phyloP scores from a whole-genome alignment of 2,113 vertebrate species.

The Anthoscopus minutus region DNA sequence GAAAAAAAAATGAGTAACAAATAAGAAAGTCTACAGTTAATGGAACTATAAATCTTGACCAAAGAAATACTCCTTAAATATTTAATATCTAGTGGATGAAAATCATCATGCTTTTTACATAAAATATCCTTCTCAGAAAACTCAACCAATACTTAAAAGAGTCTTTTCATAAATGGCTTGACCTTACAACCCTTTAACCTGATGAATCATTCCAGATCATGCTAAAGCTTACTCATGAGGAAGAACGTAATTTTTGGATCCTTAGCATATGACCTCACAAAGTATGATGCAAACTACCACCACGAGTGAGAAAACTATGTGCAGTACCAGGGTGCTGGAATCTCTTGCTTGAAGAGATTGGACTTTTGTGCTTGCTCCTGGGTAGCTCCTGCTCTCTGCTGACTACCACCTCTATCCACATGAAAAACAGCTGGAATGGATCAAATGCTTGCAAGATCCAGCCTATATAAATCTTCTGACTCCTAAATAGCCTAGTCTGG shows the following conservation, averaged over 20 bases:
- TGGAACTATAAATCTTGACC: neutral
- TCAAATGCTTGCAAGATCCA: neutral
- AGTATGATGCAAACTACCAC: neutral
- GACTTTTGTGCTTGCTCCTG: neutral
- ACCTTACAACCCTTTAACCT: neutral
- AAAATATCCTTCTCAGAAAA: neutral
- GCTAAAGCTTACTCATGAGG: slow-evolving; percentile 39
- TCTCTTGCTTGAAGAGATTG: neutral
- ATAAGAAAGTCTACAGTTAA: neutral
- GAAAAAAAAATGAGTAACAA: neutral
- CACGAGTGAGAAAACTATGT: neutral
- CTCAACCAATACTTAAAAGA: neutral
- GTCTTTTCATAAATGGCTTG: neutral
- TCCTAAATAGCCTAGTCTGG: neutral
- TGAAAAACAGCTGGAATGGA: neutral
- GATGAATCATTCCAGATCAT: slow-evolving; percentile 27
- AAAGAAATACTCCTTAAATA: neutral
- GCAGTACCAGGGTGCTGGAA: neutral
- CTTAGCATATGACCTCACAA: slow-evolving; percentile 14
- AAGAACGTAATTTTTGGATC: slow-evolving; percentile 25
- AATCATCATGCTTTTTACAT: neutral
- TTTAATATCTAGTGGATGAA: neutral
- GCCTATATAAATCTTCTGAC: neutral
- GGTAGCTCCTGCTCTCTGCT: neutral
- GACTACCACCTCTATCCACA: neutral